These are phyloP conservation scores for Triops longicaudatus DNA, from an alignment of 1,140 invertebrate species.

Conservation along the genomic window DNA sequence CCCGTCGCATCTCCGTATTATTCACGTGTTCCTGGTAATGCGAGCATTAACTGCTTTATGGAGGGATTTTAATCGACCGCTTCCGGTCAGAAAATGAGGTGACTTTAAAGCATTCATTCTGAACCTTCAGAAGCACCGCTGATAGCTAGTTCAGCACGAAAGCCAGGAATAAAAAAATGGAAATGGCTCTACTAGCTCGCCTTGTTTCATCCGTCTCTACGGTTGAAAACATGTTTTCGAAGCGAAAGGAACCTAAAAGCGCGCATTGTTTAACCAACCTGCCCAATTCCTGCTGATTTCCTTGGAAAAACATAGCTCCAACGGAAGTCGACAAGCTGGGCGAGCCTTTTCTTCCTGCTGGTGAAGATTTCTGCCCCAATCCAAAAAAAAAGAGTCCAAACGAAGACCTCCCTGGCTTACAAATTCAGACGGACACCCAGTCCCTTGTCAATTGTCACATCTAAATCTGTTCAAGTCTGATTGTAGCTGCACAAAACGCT, in stretches of 20 bases:
- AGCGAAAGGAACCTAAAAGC: neutral
- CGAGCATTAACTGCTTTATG: too few species aligned
- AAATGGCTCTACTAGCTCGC: neutral
- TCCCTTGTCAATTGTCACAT: constrained; percentile 11
- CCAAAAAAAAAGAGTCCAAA: neutral
- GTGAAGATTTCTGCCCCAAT: neutral
- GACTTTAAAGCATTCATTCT: neutral
- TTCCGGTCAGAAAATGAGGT: neutral
- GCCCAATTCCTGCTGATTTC: neutral
- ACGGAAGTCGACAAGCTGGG: neutral
- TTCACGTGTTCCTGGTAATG: too few species aligned
- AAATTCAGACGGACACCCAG: neutral
- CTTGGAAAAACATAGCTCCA: neutral
- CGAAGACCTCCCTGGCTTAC: neutral
- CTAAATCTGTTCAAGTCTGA: constrained; percentile 7
- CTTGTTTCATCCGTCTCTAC: too few species aligned
- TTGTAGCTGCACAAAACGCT: neutral
- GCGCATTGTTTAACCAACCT: neutral
- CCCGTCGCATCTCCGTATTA: neutral
- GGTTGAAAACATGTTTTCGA: too few species aligned
- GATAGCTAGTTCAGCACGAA: too few species aligned
- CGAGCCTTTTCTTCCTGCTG: neutral
- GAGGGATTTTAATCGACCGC: neutral
- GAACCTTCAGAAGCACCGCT: neutral
- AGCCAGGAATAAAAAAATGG: neutral